These are phyloP conservation scores for Cyprinodon variegatus DNA, from an alignment of 2,113 vertebrate genomes.

Conservation along the genomic window DNA sequence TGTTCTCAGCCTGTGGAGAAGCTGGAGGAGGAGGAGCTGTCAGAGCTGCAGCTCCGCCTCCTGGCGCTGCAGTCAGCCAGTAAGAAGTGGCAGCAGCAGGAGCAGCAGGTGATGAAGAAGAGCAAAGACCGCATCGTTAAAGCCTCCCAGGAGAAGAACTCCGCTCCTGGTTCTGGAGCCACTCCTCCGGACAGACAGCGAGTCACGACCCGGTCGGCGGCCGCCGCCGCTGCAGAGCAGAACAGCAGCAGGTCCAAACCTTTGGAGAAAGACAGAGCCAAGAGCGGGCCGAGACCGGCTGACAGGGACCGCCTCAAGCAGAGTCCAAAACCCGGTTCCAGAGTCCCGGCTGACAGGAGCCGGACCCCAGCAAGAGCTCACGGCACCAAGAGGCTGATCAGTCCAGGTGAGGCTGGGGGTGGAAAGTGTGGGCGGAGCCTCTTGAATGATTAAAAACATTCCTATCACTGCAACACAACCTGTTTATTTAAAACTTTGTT, in stretches of 20 bases:
- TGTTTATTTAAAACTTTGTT: background rate
- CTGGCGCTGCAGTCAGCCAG: conserved; percentile 97
- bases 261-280: conserved; percentile 44
- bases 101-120: conserved; percentile 95
- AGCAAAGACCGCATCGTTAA: conserved; percentile 92
- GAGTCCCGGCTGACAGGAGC: conserved; percentile 75
- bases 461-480: too few relatives aligned
- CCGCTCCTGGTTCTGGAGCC: background rate
- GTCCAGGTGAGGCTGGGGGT: conserved; percentile 61
- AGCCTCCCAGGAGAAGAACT: conserved; percentile 68
- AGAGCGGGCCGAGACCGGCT: conserved; percentile 15
- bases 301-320: conserved; percentile 39
- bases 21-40: conserved; percentile 95
- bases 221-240: conserved; percentile 20
- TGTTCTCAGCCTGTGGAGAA: conserved; percentile 21
- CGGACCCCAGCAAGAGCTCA: conserved; percentile 78
- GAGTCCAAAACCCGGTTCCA: conserved; percentile 48
- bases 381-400: conserved; percentile 82
- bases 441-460: too few relatives aligned
- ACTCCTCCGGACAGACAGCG: conserved; percentile 29
- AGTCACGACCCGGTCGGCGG: conserved; percentile 61
- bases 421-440: too few relatives aligned
- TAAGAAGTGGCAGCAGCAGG: conserved; percentile 98
- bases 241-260: conserved; percentile 50
- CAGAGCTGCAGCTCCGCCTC: conserved; percentile 94